Evolutionary conservation across 2,888 invertebrate genomes (phyloP), one percentile per base, ranked within the genome.

Genomic region (Drosophila dives): DNA sequence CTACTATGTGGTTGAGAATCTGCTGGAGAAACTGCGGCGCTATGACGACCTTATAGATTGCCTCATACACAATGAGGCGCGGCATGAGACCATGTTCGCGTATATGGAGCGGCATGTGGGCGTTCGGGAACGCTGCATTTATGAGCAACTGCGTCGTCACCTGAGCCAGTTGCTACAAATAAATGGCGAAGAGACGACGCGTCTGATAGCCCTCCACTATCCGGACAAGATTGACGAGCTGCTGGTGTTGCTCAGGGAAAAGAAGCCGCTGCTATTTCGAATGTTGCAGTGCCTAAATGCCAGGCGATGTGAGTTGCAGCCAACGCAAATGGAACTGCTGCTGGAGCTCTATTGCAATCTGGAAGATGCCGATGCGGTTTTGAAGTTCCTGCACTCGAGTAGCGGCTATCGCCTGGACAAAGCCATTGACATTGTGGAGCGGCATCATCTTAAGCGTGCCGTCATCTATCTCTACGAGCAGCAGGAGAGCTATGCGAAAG

Each of bases 381-480:
- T 94, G 70, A 91, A 93, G 59, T 95, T 94, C 91, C 92, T 95
- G 64, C 94, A 92, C 80, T 91, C 91, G 65, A 94, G 93, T 81
- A 94, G 94, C 71, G 94, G 94, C 12, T 96, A 96, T 90, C 93
- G 95, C 59, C 93, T 95, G 55, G 95, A 96, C 69, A 94, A 94
- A 80, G 95, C 96, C 29, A 92, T 95, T 54, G 93, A 94, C 92
- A 95, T 96, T 71, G 95, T 96, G 51, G 94, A 94, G 75, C 94
- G 94, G 77, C 94, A 95, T 88, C 93, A 95, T 66, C 93, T 95
- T 38, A 94, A 95, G 62, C 94, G 95, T 74, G 95, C 96, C 0
- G 95, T 95, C 58, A 96, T 97, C 20, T 95, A 95, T 81, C 94
- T 97, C 61, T 93, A 97, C 74, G 97, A 97, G 92, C 95, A 95